Conservation (phyloP, 2,113 vertebrate genomes). For the Crotophaga sulcirostris region DNA sequence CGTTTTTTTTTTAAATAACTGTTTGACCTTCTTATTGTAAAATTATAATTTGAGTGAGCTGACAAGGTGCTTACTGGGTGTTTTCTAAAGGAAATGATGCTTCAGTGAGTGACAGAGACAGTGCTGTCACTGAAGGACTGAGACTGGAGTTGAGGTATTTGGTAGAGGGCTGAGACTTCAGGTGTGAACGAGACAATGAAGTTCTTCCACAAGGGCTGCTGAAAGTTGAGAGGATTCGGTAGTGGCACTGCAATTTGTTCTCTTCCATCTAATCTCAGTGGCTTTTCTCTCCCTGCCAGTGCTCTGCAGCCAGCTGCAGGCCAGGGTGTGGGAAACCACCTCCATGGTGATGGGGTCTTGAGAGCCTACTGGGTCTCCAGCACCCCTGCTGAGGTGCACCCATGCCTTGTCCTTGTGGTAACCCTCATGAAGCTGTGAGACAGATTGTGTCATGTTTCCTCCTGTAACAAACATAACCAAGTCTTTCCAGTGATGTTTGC, state of each 20-base stretch:
- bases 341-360: neutral
- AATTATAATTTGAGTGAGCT: neutral
- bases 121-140: neutral
- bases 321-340: neutral
- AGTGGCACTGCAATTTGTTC: neutral
- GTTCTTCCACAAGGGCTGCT: neutral
- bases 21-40: neutral
- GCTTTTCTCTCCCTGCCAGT: neutral
- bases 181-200: neutral
- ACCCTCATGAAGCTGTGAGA: neutral
- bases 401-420: neutral
- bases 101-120: neutral
- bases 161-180: neutral
- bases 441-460: neutral
- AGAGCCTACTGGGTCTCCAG: neutral
- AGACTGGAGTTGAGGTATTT: neutral
- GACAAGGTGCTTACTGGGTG: neutral
- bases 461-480: neutral
- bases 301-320: neutral
- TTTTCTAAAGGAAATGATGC: neutral
- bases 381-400: neutral
- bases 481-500: neutral
- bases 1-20: neutral
- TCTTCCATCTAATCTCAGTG: neutral
- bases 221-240: neutral